Evolutionary conservation across 2,888 invertebrate species (phyloP), one percentile per base, ranked within the genome.

Genomic region (Callyntrura guangdongensis): DNA sequence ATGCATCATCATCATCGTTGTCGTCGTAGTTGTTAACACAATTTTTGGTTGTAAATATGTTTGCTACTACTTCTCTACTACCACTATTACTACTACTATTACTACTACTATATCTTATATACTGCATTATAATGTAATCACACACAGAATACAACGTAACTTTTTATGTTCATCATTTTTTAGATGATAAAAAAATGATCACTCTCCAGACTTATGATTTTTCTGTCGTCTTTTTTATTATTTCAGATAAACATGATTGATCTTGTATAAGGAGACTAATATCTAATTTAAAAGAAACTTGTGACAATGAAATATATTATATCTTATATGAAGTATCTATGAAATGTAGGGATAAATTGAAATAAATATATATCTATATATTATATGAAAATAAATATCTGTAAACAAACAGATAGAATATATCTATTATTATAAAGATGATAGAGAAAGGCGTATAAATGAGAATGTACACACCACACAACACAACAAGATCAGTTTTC

Each of bases 251-350:
- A 79, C 79, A 89, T 89, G 89, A 89, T 89, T 89, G 89, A 89
- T 89, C 89, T 89, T 89, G 89, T 84, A 47, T 89, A 84, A 82
- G 89, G 89, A 89, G 89, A 89, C 89, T 89, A 89, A 89, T 89
- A 89, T 74, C 89, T 89, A 83, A 89, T 83, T 89, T 89, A 83
- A 89, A 67, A 61, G 81, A 87, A 89, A 89, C 89, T 89, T 89
- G 89, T 89, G 89, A 89, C 89, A 89, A 89, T 89, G 89, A 89
- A 89, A 69, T 83, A 89, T 77, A 74, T 77, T 72, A 61, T 81
- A 67, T 72, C 20, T 17, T 36, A 79, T 49, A 81, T 47, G 79
- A 74, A 88, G 36, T 25, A 77, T 77, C 49, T 77, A 77, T 49
- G 20, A 53, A 20, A 74, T 74, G 22, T 74, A 69, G 8, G 17